Evolutionary conservation across 2,797 vertebrate genomes (phyloP), one percentile per base, ranked within the genome.

Genomic region (Meda fulgida): DNA sequence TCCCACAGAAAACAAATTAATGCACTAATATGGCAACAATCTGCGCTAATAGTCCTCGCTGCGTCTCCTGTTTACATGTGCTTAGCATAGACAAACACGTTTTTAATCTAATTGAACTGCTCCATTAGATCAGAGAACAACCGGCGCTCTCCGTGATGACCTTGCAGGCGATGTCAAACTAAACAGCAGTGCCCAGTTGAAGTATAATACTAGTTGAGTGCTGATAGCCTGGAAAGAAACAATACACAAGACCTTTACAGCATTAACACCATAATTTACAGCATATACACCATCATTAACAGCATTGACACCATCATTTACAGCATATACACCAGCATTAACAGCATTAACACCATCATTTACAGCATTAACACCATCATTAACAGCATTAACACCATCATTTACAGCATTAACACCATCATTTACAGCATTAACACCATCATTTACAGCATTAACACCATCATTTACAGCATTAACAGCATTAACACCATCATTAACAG

Each of bases 31-130:
- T 86, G 85, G 69, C 83, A 88, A 88, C 84, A 82, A 88, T 88
- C 87, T 87, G 78, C 73, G 48, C 84, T 87, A 89, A 87, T 88
- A 88, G 46, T 82, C 73, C 63, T 87, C 38, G 26, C 67, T 83
- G 84, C 26, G 83, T 87, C 85, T 89, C 89, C 89, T 89, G 89
- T 89, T 89, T 89, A 87, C 89, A 88, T 89, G 82, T 80, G 83
- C 81, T 71, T 81, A 81, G 36, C 31, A 34, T 78, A 88, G 69
- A 88, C 77, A 58, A 89, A 88, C 83, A 51, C 51, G 48, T 73
- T 84, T 81, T 87, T 89, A 89, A 89, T 87, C 48, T 1, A 84
- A 89, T 89, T 84, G 19, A 53, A 31, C 19, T 10, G 80, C 77
- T 72, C 21, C 38, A 77, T 87, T 80, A 60, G 81, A 81, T 78